Conservation (phyloP, 2,888 invertebrate species). For the Drosophila cyrtoloma region DNA sequence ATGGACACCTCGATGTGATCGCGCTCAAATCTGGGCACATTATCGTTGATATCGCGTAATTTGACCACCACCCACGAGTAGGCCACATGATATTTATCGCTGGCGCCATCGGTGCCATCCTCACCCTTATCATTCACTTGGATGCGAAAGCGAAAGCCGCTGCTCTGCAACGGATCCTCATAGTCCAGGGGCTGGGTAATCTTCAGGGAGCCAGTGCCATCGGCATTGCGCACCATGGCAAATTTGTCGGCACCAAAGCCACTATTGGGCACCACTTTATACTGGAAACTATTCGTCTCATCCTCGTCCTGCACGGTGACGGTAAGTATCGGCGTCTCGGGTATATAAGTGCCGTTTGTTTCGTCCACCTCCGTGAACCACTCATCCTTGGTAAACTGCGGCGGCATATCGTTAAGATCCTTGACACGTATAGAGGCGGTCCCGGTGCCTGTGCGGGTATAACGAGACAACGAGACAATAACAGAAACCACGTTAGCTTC, state of each 20-base stretch:
- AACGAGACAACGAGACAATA: neutral
- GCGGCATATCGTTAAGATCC: slow-evolving; percentile 99
- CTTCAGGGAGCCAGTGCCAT: slow-evolving; percentile 96
- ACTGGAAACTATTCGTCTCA: slow-evolving; percentile 97
- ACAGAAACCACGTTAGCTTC: neutral
- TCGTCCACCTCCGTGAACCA: slow-evolving; percentile 98
- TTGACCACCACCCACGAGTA: slow-evolving; percentile 97
- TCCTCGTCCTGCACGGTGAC: slow-evolving; percentile 98
- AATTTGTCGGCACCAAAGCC: slow-evolving; percentile 98
- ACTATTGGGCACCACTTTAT: slow-evolving; percentile 96
- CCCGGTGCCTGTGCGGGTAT: slow-evolving; percentile 87
- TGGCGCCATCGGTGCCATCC: slow-evolving; percentile 95
- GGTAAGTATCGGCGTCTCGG: slow-evolving; percentile 96
- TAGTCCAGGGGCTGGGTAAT: slow-evolving; percentile 97
- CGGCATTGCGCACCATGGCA: slow-evolving; percentile 97
- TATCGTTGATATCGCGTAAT: slow-evolving; percentile 97
- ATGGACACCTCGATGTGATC: slow-evolving; percentile 96
- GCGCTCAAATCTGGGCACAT: slow-evolving; percentile 96
- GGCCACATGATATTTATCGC: slow-evolving; percentile 98
- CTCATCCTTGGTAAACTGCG: slow-evolving; percentile 97
- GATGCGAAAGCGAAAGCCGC: slow-evolving; percentile 97
- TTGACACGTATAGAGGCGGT: slow-evolving; percentile 97
- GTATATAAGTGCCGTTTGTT: slow-evolving; percentile 95
- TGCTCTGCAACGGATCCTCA: slow-evolving; percentile 96
- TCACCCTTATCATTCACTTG: slow-evolving; percentile 96